Conservation (phyloP, 2,797 vertebrate species). For the Myotis myotis region DNA sequence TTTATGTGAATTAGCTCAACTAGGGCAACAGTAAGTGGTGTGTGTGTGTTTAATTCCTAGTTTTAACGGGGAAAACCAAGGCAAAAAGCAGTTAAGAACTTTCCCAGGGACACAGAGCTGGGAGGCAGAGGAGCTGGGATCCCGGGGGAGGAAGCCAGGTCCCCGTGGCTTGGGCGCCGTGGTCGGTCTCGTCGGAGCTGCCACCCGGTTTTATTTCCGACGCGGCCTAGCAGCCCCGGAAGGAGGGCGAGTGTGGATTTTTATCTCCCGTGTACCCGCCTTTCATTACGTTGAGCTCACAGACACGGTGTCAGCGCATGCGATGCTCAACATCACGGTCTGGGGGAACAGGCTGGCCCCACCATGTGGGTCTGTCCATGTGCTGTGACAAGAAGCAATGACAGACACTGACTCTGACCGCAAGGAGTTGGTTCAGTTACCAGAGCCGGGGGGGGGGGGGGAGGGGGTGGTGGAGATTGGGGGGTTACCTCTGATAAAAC, state of each 20-base stretch:
- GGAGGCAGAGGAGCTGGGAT: not conserved
- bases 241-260: slow-evolving; percentile 79
- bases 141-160: not conserved
- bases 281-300: slow-evolving; percentile 76
- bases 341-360: slow-evolving; percentile 80
- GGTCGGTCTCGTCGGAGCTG: slow-evolving; percentile 65
- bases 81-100: not conserved
- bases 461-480: not conserved
- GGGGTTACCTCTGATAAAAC: slow-evolving; percentile 86
- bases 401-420: slow-evolving; percentile 86
- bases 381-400: slow-evolving; percentile 87
- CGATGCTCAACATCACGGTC: slow-evolving; percentile 73
- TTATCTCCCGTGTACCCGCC: slow-evolving; percentile 79
- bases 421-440: slow-evolving; percentile 87
- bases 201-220: slow-evolving; percentile 78
- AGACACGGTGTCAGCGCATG: slow-evolving; percentile 80
- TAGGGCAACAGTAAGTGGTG: not conserved
- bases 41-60: not conserved
- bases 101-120: not conserved
- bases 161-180: not conserved
- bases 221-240: slow-evolving; percentile 75
- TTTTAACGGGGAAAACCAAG: not conserved
- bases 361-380: slow-evolving; percentile 81
- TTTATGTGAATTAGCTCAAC: not conserved
- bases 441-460: slow-evolving; percentile 76